Base-by-base conservation (phyloP, 2,888 invertebrate genomes). In the Dolichomitus sp. region DNA sequence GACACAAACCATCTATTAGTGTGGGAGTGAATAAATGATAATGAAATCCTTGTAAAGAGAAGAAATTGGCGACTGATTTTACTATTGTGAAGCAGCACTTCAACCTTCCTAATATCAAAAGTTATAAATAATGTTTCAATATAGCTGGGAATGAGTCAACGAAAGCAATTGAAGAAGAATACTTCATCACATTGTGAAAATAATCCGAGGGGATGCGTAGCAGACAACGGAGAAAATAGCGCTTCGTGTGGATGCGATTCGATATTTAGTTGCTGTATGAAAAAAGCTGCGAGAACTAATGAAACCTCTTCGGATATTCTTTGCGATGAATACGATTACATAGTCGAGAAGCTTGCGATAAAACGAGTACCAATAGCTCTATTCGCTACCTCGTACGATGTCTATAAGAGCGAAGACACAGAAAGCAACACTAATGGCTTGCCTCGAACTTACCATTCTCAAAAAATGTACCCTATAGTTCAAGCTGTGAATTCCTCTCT, bases 301-400 rank as follows among this genome's bases (percentile, higher is more conserved):
- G 52, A 57, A 11, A 42, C 0, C 7, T 5, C 45, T 6, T 11
- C 23, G 19, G 75, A 85, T 52, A 57, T 59, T 6, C 52, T 85
- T 72, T 27, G 70, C 0, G 72, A 81, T n/a, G 85, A 87, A 9
- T 88, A 76, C 48, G 90, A 90, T 66, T 90, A 89, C 12, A 82
- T 90, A 5, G 87, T 90, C 9, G 90, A 90, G 69, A 90, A 90
- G 80, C 86, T 90, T 9, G 74, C 88, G 3, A 85, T 90, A 14
- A 89, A 88, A 74, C 86, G 85, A 7, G 86, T 90, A 19, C 90
- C 89, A 30, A 74, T 88, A 23, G 65, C 79, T 19, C 52, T 89
- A 2, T 87, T 88, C 27, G 84, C 83, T 5, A 86, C 85, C 14
- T 42, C 66, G 0, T 69, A 77, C 33, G 85, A 86, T 19, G 66